A percentile compares a stretch with the other conserved stretches of the same genome.
Conservation (phyloP, 1,140 invertebrate genomes). For the Zaprionus nigranus region DNA sequence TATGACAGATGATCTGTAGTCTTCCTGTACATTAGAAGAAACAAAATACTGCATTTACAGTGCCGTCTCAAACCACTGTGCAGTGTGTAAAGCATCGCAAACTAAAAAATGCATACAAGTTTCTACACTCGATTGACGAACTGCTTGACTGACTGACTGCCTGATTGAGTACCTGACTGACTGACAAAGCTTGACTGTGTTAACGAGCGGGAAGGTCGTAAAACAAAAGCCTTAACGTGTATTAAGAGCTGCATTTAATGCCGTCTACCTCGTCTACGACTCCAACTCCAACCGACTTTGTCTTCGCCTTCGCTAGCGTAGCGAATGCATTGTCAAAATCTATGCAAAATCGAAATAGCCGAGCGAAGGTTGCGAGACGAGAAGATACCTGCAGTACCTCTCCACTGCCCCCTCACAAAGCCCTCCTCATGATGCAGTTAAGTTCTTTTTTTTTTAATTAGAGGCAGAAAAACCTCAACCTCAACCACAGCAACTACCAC, state of each 20-base stretch:
- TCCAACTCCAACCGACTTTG: background rate
- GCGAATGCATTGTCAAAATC: constrained; percentile 21
- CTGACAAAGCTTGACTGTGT: constrained; percentile 13
- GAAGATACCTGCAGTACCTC: background rate
- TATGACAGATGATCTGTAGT: too few relatives aligned
- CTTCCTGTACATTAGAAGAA: too few relatives aligned
- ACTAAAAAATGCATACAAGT: background rate
- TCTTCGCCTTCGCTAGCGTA: constrained; percentile 2
- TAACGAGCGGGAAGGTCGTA: constrained; percentile 41
- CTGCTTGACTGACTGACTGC: background rate
- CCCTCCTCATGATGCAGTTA: constrained; percentile 28
- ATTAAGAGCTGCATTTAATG: constrained; percentile 41
- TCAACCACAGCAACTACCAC: constrained; percentile 9
- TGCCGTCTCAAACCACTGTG: background rate
- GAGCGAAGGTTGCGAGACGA: constrained; percentile 35
- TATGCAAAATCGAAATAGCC: constrained; percentile 45
- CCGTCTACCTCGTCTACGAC: background rate
- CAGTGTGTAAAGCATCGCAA: background rate
- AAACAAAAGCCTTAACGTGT: constrained; percentile 46
- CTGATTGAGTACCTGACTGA: background rate
- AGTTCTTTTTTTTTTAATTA: constrained; percentile 41
- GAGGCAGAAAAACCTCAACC: constrained; percentile 23
- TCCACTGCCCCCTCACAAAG: background rate
- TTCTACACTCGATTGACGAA: constrained; percentile 4
- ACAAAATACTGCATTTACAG: background rate